phyloP scores from a whole-genome alignment of 2,888 invertebrate genomes.

The Osedax frankpressi region DNA sequence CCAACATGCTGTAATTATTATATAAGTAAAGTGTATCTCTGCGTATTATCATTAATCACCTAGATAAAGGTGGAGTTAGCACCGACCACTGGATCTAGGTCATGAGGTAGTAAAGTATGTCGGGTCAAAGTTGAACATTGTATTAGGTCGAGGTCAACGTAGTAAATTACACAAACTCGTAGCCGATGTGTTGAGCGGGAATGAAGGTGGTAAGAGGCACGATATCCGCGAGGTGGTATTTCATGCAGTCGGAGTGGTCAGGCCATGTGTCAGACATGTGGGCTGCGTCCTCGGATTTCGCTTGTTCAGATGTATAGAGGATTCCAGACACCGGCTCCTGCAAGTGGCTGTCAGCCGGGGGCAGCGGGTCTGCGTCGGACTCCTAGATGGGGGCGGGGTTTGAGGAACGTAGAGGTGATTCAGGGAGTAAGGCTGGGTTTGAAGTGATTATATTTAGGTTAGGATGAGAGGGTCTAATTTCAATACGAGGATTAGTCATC shows the following conservation, averaged over 20 bases:
- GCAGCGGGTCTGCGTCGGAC: neutral
- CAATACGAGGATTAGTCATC: no score
- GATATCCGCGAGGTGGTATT: neutral
- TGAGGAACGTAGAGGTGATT: no score
- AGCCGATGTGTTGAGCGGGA: constrained; percentile 66
- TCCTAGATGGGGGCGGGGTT: neutral
- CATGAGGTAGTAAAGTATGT: no score
- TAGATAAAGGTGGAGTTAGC: no score
- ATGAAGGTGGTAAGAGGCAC: constrained; percentile 53
- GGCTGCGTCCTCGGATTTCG: constrained; percentile 42
- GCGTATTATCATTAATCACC: no score
- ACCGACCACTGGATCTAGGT: no score
- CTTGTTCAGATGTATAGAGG: neutral
- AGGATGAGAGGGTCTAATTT: no score
- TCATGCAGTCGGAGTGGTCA: neutral
- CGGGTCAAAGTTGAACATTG: no score
- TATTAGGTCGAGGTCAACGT: neutral
- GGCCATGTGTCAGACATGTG: constrained; percentile 40
- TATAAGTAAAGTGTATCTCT: no score
- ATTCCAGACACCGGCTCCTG: neutral
- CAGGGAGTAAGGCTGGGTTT: no score
- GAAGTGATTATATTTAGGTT: no score
- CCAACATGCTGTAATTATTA: no score
- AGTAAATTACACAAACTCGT: constrained; percentile 51
- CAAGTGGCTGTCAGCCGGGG: neutral